Evolutionary conservation across 2,113 vertebrate species (phyloP).

Genomic region (Polypterus bichir): DNA sequence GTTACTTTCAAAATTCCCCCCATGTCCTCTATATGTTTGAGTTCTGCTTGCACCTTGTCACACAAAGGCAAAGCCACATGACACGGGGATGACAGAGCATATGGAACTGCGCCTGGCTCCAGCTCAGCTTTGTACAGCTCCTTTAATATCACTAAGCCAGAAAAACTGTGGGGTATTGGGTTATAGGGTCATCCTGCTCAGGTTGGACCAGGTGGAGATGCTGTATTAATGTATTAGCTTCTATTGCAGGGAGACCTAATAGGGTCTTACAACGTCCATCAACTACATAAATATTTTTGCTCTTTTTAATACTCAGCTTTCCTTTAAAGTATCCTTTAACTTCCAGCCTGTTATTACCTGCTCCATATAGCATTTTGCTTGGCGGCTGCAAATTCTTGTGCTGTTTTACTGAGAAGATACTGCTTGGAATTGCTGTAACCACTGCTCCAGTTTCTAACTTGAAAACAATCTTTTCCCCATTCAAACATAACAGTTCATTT

Average conservation of each 20-base stretch:
- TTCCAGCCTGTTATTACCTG: conserved; percentile 11
- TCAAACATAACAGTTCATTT: too few relatives aligned
- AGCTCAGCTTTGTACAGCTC: conserved; percentile 12
- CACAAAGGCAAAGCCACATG: conserved; percentile 7
- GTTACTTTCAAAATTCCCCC: not conserved
- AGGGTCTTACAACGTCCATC: conserved; percentile 2
- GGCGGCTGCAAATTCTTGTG: not conserved
- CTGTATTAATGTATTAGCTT: conserved; percentile 1
- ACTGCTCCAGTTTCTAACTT: too few relatives aligned
- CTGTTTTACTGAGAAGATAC: too few relatives aligned
- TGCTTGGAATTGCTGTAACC: too few relatives aligned
- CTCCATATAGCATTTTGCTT: conserved; percentile 12
- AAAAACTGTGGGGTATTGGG: conserved; percentile 11
- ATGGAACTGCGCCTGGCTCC: too few relatives aligned
- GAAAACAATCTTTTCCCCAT: too few relatives aligned
- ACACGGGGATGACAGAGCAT: conserved; percentile 11
- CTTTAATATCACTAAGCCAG: conserved; percentile 13
- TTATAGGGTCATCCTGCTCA: conserved; percentile 4
- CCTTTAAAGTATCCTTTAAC: conserved; percentile 16
- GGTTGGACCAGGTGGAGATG: conserved; percentile 6
- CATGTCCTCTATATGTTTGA: not conserved
- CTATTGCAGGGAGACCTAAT: not conserved
- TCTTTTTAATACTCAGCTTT: not conserved
- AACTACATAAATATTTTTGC: conserved; percentile 14
- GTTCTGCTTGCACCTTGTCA: conserved; percentile 6